These are phyloP conservation scores for Ammodytes marinus DNA, from an alignment of 2,113 vertebrate genomes.

Conservation along the genomic window DNA sequence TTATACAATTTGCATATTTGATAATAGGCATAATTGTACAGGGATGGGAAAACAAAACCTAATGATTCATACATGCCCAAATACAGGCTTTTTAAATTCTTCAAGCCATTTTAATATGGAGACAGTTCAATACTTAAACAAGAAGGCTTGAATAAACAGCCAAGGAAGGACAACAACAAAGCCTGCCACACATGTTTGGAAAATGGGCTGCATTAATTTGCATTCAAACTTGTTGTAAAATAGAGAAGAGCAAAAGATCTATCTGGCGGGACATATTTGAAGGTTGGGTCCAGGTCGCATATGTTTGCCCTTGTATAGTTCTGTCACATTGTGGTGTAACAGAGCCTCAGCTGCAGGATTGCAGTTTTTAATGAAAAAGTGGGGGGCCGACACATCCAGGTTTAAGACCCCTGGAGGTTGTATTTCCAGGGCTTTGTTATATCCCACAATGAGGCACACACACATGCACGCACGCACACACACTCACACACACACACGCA, in stretches of 20 bases:
- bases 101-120: slow-evolving; percentile 26
- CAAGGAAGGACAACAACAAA: slow-evolving; percentile 64
- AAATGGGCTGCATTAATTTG: slow-evolving; percentile 73
- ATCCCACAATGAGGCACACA: slow-evolving; percentile 72
- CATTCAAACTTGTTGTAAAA: slow-evolving; percentile 78
- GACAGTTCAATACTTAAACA: slow-evolving; percentile 68
- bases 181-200: slow-evolving; percentile 51
- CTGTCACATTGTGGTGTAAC: slow-evolving; percentile 78
- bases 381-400: slow-evolving; percentile 75
- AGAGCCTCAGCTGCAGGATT: slow-evolving; percentile 83
- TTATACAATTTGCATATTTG: neutral
- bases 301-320: slow-evolving; percentile 85
- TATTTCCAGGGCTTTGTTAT: slow-evolving; percentile 78
- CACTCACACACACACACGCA: neutral
- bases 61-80: neutral
- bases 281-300: slow-evolving; percentile 80
- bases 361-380: slow-evolving; percentile 80
- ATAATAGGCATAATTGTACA: neutral
- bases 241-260: slow-evolving; percentile 66
- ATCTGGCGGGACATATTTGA: slow-evolving; percentile 74
- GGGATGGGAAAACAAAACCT: rapidly evolving
- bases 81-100: slow-evolving; percentile 23
- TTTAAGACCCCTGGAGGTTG: slow-evolving; percentile 77
- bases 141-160: slow-evolving; percentile 54
- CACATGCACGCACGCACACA: slow-evolving; percentile 26